Percentiles rank a stretch among this genome's conserved stretches.
phyloP scores from a whole-genome alignment of 2,888 invertebrate species.

The Heliothis peltigera region DNA sequence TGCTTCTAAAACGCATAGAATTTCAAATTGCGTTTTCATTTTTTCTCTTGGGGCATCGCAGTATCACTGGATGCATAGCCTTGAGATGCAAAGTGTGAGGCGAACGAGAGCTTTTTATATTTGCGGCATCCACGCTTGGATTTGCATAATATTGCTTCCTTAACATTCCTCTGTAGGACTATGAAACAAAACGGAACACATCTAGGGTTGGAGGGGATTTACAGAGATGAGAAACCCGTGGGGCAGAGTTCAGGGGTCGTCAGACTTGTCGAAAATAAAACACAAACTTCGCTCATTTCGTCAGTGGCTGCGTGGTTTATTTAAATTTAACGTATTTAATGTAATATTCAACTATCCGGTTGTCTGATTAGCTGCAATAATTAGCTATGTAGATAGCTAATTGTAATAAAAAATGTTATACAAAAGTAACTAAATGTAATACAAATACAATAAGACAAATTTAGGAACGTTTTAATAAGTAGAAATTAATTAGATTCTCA shows the following conservation, averaged over 20 bases:
- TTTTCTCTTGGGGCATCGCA: constrained; percentile 86
- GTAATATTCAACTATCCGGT: constrained; percentile 34
- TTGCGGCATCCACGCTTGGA: constrained; percentile 86
- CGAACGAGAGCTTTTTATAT: constrained; percentile 87
- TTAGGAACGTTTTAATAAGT: constrained; percentile 21
- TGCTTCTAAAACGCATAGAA: constrained; percentile 85
- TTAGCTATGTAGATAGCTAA: too few species aligned
- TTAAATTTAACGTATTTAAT: constrained; percentile 37
- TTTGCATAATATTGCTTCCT: constrained; percentile 90
- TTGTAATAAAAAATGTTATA: too few species aligned
- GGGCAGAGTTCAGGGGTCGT: constrained; percentile 44
- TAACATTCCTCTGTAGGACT: constrained; percentile 84
- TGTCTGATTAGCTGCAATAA: too few species aligned
- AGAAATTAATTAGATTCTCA: constrained; percentile 48
- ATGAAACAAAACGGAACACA: constrained; percentile 78
- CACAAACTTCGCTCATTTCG: constrained; percentile 44
- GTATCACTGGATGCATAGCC: constrained; percentile 88
- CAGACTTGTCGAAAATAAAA: constrained; percentile 42
- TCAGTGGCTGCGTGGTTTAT: constrained; percentile 28
- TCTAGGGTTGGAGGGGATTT: constrained; percentile 63
- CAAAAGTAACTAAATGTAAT: too few species aligned
- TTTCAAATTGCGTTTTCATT: constrained; percentile 88
- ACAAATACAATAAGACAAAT: constrained; percentile 4
- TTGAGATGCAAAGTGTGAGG: constrained; percentile 89
- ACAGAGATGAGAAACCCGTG: constrained; percentile 47